Conservation (phyloP, 1,140 invertebrate genomes). For the Hyles euphorbiae region DNA sequence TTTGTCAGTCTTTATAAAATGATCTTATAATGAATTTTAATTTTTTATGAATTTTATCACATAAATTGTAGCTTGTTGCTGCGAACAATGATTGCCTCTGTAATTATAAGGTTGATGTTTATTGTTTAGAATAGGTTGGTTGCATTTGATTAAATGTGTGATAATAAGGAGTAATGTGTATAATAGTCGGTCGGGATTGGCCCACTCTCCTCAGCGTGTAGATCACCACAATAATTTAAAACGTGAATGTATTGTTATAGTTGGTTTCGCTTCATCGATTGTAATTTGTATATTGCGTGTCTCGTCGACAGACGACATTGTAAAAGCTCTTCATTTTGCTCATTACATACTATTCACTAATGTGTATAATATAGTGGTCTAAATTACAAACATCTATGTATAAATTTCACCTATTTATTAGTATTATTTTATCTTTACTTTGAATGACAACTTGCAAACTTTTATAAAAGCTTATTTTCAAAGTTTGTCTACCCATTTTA, state of each 20-base stretch:
- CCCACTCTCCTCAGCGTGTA: conserved; percentile 18
- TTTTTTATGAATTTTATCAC: no score
- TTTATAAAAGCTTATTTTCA: conserved; percentile 9
- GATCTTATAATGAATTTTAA: no score
- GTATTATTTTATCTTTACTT: conserved; percentile 24
- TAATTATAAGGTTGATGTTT: no score
- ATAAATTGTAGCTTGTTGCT: no score
- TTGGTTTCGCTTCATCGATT: conserved; percentile 42
- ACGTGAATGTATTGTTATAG: conserved; percentile 35
- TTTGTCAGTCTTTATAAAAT: no score
- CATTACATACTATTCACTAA: conserved; percentile 26
- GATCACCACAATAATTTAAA: conserved; percentile 48
- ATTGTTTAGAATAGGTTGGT: no score
- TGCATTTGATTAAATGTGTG: no score
- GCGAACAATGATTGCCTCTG: no score
- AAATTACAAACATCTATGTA: conserved; percentile 22
- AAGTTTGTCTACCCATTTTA: conserved; percentile 24
- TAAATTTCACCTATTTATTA: conserved; percentile 22
- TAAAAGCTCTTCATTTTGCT: conserved; percentile 40
- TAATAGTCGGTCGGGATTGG: no score
- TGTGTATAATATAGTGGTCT: conserved; percentile 17
- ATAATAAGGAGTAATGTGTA: no score
- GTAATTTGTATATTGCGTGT: conserved; percentile 32
- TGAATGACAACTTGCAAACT: conserved; percentile 15
- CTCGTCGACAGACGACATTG: conserved; percentile 32